phyloP scores from a whole-genome alignment of 1,140 invertebrate genomes.

The Chelonus insularis region DNA sequence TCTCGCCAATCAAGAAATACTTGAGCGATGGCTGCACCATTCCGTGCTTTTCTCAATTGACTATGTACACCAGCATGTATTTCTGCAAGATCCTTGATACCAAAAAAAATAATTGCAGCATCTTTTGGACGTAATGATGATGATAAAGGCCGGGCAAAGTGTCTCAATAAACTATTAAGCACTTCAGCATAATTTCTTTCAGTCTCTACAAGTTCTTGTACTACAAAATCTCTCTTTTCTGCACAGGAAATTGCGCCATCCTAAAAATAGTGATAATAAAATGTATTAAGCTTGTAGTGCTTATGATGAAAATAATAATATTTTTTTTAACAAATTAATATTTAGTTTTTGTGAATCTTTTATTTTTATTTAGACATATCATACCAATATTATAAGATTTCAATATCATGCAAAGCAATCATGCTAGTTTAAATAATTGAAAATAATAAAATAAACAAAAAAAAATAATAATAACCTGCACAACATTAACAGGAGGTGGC shows the following conservation, averaged over 20 bases:
- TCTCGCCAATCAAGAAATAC: conserved; percentile 90
- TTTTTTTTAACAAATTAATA: too few relatives aligned
- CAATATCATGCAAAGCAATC: too few relatives aligned
- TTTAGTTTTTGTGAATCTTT: too few relatives aligned
- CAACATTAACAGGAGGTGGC: conserved; percentile 53
- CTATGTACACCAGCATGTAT: conserved; percentile 83
- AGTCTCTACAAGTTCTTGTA: conserved; percentile 94
- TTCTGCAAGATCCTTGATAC: conserved; percentile 86
- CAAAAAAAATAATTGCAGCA: conserved; percentile 79
- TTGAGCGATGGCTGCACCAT: conserved; percentile 58
- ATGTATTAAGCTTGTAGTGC: too few relatives aligned
- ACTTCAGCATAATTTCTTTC: conserved; percentile 97
- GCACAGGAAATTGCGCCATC: conserved; percentile 58
- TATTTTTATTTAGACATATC: too few relatives aligned
- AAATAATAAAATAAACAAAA: conserved; percentile 15
- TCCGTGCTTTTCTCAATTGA: conserved; percentile 74
- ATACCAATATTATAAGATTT: too few relatives aligned
- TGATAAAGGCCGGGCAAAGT: conserved; percentile 80
- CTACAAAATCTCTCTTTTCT: conserved; percentile 93
- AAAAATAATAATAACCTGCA: conserved; percentile 53
- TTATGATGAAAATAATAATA: too few relatives aligned
- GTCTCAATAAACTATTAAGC: conserved; percentile 80
- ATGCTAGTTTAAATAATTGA: conserved; percentile 5
- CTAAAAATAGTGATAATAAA: conserved; percentile 29
- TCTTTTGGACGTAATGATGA: conserved; percentile 74